These are phyloP conservation scores for Agrenia bidenticulata DNA, from an alignment of 2,888 invertebrate species.

Conservation along the genomic window DNA sequence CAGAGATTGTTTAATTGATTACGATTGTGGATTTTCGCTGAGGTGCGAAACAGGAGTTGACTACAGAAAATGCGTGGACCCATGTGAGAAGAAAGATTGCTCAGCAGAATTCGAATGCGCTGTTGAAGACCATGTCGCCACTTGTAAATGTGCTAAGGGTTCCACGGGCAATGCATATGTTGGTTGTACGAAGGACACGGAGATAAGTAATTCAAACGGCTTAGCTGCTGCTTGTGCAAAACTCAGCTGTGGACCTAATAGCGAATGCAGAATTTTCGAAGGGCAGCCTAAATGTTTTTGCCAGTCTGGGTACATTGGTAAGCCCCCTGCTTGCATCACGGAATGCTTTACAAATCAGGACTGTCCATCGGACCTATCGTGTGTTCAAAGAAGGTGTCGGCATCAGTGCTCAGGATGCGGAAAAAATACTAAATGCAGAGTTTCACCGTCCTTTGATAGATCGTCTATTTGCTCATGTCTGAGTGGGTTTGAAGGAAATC, in stretches of 20 bases:
- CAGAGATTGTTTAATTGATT: conserved; percentile 29
- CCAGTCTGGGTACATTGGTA: conserved; percentile 42
- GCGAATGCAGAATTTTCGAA: conserved; percentile 40
- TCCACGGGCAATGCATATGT: conserved; percentile 48
- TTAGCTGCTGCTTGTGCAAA: conserved; percentile 25
- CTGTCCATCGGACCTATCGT: conserved; percentile 53
- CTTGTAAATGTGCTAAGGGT: conserved; percentile 50
- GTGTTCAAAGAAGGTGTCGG: conserved; percentile 54
- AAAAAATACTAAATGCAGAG: conserved; percentile 36
- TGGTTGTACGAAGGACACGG: conserved; percentile 42
- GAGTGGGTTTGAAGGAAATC: conserved; percentile 42
- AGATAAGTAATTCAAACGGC: conserved; percentile 16
- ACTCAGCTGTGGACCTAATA: conserved; percentile 40
- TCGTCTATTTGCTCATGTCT: conserved; percentile 41
- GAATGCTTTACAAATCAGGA: conserved; percentile 54
- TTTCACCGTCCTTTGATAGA: conserved; percentile 26
- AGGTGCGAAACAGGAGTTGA: conserved; percentile 40
- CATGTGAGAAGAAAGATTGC: conserved; percentile 54
- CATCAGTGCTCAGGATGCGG: conserved; percentile 54
- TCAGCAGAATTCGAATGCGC: conserved; percentile 54
- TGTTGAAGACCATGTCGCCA: conserved; percentile 53
- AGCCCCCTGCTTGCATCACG: conserved; percentile 50
- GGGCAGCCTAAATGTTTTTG: conserved; percentile 40
- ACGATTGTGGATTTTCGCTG: conserved; percentile 33
- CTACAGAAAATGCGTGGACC: conserved; percentile 53